phyloP scores from a whole-genome alignment of 2,888 invertebrate species.

The Caenorhabditis drosophilae region DNA sequence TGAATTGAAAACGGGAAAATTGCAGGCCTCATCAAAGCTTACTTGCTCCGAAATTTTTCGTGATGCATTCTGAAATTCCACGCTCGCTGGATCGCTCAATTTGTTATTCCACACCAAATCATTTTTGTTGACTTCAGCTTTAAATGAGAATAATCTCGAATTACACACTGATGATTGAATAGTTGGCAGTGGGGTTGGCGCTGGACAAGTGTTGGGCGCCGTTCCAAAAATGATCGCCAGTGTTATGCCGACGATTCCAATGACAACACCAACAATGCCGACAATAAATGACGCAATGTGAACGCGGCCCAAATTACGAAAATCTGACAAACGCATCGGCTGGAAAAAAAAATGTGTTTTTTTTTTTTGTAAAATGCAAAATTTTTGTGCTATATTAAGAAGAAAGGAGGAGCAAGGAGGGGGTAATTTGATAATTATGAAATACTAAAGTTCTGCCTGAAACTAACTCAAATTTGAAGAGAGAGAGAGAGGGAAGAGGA shows the following conservation, averaged over 20 bases:
- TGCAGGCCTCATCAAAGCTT: too few relatives aligned
- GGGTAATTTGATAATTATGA: too few relatives aligned
- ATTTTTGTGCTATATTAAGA: too few relatives aligned
- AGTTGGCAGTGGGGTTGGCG: constrained; percentile 11
- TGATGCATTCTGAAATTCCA: not conserved
- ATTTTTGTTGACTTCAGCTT: constrained; percentile 6
- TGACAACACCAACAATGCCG: constrained; percentile 23
- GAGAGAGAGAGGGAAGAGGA: too few relatives aligned
- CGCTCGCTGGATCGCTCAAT: not conserved
- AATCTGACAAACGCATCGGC: too few relatives aligned
- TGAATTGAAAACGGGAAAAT: too few relatives aligned
- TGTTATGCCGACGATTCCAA: constrained; percentile 31
- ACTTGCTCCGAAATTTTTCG: constrained; percentile 4
- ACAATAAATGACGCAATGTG: constrained; percentile 36
- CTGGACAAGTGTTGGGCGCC: constrained; percentile 2
- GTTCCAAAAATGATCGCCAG: constrained; percentile 39
- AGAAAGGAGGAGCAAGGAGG: too few relatives aligned
- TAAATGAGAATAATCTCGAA: constrained; percentile 20
- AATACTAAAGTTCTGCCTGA: too few relatives aligned
- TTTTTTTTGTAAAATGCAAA: too few relatives aligned
- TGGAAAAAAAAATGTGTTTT: too few relatives aligned
- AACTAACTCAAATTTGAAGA: too few relatives aligned
- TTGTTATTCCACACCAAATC: constrained; percentile 9
- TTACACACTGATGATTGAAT: constrained; percentile 5
- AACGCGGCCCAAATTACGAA: constrained; percentile 13